Conservation (phyloP, 1,140 invertebrate genomes). For the Schlechtendalia chinensis region DNA sequence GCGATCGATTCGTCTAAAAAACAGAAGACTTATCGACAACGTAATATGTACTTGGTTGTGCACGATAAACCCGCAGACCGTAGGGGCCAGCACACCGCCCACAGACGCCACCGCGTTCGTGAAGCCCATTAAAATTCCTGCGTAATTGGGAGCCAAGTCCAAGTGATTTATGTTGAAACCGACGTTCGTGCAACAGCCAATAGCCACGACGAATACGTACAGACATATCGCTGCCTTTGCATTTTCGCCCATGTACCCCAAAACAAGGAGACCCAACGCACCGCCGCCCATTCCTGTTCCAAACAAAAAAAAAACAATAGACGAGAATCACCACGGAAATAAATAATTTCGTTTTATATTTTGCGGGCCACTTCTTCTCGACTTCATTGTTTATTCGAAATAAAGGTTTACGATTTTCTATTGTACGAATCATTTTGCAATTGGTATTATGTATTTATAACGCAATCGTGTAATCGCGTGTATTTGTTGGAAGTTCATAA, state of each 20-base stretch:
- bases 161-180: conserved; percentile 67
- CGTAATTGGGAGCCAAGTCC: conserved; percentile 61
- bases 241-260: conserved; percentile 54
- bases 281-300: conserved; percentile 56
- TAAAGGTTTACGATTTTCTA: no score
- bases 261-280: conserved; percentile 57
- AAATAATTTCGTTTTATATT: no score
- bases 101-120: conserved; percentile 70
- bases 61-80: conserved; percentile 74
- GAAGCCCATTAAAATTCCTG: conserved; percentile 57
- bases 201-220: conserved; percentile 61
- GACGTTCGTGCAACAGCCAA: conserved; percentile 63
- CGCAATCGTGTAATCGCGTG: no score
- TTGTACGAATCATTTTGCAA: no score
- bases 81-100: conserved; percentile 81
- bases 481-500: no score
- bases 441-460: no score
- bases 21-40: no score
- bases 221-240: conserved; percentile 56
- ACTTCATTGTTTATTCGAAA: no score
- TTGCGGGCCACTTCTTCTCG: no score
- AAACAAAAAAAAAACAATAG: neutral
- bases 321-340: no score
- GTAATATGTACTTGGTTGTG: conserved; percentile 62
- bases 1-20: no score